phyloP scores from a whole-genome alignment of 2,113 vertebrate species.

The Sphyrna mokarran region DNA sequence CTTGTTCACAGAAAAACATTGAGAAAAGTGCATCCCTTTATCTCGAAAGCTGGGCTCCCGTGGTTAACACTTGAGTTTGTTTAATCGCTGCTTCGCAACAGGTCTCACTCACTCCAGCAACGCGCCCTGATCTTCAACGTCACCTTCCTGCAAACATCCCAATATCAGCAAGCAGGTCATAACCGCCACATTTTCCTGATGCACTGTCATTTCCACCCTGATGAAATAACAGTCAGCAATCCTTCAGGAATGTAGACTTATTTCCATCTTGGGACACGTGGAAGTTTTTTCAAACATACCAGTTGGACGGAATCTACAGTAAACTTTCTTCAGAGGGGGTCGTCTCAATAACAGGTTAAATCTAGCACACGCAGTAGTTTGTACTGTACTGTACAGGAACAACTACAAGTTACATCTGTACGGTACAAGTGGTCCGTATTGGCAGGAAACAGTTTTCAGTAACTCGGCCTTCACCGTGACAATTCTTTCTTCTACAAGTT shows the following conservation, averaged over 20 bases:
- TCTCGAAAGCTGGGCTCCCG: background rate
- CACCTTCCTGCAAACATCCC: background rate
- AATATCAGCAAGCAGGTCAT: background rate
- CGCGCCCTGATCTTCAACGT: background rate
- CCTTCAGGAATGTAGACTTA: background rate
- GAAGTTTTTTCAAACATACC: background rate
- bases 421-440: background rate
- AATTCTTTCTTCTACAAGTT: background rate
- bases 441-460: background rate
- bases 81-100: background rate
- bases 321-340: background rate
- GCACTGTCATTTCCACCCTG: background rate
- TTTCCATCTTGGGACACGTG: background rate
- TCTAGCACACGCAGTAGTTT: too few relatives aligned
- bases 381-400: too few relatives aligned
- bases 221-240: background rate
- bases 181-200: background rate
- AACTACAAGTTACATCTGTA: too few relatives aligned
- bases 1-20: background rate
- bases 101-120: background rate
- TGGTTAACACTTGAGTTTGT: background rate
- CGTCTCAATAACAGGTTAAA: background rate
- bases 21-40: background rate
- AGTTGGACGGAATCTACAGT: background rate
- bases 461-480: background rate